Base-by-base conservation (phyloP, 2,888 invertebrate species). In the Sipha maydis region DNA sequence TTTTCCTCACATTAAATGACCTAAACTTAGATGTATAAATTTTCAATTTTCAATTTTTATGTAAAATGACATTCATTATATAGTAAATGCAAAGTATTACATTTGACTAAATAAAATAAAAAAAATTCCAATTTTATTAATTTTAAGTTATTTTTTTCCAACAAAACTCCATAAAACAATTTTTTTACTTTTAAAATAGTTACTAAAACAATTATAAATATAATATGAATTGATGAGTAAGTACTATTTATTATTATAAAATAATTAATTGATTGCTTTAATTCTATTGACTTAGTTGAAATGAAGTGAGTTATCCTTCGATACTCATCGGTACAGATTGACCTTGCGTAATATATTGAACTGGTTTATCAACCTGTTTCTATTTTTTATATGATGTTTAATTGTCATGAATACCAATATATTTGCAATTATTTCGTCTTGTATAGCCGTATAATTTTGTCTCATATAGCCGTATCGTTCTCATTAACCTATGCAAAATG, bases 331-430 rank as follows among this genome's bases (percentile, higher is more conserved):
- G 34, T 83, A 38, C 56, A 56, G 14, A 83, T 83, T 73, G 84
- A 77, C 84, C 84, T 84, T 76, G 84, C 28, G 41, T 67, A 41
- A 83, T 56, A 25, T 1, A 38, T 21, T 75, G 71, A 83, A 76
- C 67, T 84, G 28, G 84, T 77, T 76, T 84, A 76, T 84, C 61
- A 77, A 83, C 38, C n/a, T 38, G 75, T 56, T 75, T 38, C n/a
- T 56, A 56, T 56, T 82, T 56, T 83, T 38, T 11, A 19, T 83
- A 31, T 34, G 1, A 71, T 71, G 48, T 73, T 79, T 34, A 61
- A 34, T 79, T 61, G 14, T 54, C 54, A 77, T 54, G 11, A 28
- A 7, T 56, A 34, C 31, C n/a, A 5, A 56, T 3, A 48, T 75
- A 83, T 75, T 83, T 61, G 38, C 83, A 83, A 75, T 83, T 75